phyloP scores from a whole-genome alignment of 2,113 vertebrate genomes.

The Cyphomyrus discorhynchus region DNA sequence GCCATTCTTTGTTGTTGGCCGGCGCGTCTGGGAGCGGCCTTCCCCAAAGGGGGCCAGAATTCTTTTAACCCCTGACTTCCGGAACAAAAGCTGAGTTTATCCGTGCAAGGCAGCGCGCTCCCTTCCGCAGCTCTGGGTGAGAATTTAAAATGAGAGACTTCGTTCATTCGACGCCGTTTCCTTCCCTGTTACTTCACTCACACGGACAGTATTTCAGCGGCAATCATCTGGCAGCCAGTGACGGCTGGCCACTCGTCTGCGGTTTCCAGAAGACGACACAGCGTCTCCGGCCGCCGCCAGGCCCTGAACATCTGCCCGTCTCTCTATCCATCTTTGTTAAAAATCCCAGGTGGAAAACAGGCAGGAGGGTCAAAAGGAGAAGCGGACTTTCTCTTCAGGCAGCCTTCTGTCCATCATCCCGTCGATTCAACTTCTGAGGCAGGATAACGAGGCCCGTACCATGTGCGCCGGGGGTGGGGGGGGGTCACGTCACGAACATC shows the following conservation, averaged over 20 bases:
- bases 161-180: conserved; percentile 22
- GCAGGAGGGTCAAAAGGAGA: background rate
- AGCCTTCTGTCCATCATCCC: background rate
- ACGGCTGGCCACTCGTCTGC: conserved; percentile 38
- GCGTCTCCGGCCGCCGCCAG: background rate
- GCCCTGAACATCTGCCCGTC: conserved; percentile 31
- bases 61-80: conserved; percentile 44
- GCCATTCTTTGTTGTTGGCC: too few species aligned
- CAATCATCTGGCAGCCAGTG: conserved; percentile 39
- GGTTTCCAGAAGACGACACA: conserved; percentile 24
- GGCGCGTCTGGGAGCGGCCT: too few species aligned
- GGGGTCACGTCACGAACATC: background rate
- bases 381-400: background rate
- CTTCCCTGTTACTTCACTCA: conserved; percentile 35
- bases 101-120: conserved; percentile 44
- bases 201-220: conserved; percentile 43
- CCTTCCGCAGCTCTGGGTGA: conserved; percentile 44
- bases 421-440: background rate
- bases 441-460: background rate
- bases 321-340: background rate
- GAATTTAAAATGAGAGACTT: conserved; percentile 42
- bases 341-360: conserved; percentile 5
- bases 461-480: background rate
- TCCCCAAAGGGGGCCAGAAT: conserved; percentile 34
- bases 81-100: conserved; percentile 45